Conservation (phyloP, 2,888 invertebrate genomes). For the Caenorhabditis macrosperma region DNA sequence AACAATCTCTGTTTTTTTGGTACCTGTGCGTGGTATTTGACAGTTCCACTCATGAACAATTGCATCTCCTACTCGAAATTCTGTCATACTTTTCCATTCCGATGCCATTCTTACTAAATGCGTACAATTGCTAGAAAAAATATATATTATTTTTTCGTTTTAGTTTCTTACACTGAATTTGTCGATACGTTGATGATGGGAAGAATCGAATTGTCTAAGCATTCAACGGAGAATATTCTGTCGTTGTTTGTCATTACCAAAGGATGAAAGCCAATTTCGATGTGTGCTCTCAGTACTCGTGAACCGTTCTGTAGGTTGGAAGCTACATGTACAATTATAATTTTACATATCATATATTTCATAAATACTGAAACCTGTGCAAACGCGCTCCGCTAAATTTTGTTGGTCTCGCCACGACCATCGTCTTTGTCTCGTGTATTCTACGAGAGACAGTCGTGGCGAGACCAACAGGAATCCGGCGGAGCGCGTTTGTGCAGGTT, state of each 20-base stretch:
- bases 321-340: neutral
- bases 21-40: slow-evolving; percentile 53
- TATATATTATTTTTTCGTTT: too few species aligned
- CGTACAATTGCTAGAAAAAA: slow-evolving; percentile 57
- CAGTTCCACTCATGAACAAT: slow-evolving; percentile 73
- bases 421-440: too few species aligned
- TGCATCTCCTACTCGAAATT: slow-evolving; percentile 67
- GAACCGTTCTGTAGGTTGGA: slow-evolving; percentile 73
- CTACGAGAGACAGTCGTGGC: too few species aligned
- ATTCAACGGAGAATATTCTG: slow-evolving; percentile 64
- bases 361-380: too few species aligned
- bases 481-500: too few species aligned
- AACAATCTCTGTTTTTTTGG: neutral
- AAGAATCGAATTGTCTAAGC: slow-evolving; percentile 52
- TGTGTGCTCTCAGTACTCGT: slow-evolving; percentile 61
- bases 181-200: slow-evolving; percentile 31
- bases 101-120: slow-evolving; percentile 67
- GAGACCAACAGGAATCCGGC: too few species aligned
- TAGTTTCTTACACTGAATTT: neutral
- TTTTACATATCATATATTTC: neutral
- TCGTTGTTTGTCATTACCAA: slow-evolving; percentile 69
- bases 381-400: too few species aligned
- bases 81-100: slow-evolving; percentile 64
- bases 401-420: too few species aligned
- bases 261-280: slow-evolving; percentile 72